Conservation (phyloP, 2,888 invertebrate species). For the Eristalis intricaria region DNA sequence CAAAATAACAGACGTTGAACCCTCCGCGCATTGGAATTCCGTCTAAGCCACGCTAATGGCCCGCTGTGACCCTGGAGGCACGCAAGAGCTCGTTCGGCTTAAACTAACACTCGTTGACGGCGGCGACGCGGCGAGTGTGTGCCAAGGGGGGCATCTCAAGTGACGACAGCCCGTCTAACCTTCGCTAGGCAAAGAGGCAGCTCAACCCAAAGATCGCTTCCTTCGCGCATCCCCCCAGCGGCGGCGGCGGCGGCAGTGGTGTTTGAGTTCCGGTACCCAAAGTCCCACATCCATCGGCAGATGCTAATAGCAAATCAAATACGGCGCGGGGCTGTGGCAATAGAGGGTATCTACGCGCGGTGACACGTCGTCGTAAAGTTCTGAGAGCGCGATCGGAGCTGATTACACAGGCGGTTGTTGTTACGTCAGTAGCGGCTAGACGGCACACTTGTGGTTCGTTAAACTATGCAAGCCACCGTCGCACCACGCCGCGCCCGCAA, state of each 20-base stretch:
- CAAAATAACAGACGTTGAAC: constrained; percentile 27
- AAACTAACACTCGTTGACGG: neutral
- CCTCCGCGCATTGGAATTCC: constrained; percentile 10
- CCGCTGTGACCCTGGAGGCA: neutral
- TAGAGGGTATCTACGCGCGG: neutral
- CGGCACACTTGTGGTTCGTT: constrained; percentile 28
- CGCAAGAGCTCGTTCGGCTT: neutral
- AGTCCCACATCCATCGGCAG: neutral
- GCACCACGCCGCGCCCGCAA: neutral
- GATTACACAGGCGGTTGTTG: neutral
- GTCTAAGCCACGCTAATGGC: constrained; percentile 15
- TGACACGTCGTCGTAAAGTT: constrained; percentile 15
- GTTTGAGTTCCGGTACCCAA: neutral
- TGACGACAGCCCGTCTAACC: neutral
- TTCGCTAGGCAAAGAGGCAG: neutral
- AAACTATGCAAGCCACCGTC: neutral
- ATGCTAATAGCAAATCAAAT: constrained; percentile 36
- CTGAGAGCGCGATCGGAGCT: constrained; percentile 2
- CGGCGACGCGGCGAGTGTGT: neutral
- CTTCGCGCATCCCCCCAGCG: too few relatives aligned
- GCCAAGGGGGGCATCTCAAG: neutral
- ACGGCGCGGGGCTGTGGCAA: neutral
- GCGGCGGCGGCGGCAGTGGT: too few relatives aligned
- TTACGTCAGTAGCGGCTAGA: constrained; percentile 2
- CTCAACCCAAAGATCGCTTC: neutral